Base-by-base conservation (phyloP, 2,113 vertebrate genomes). In the Hylia prasina region DNA sequence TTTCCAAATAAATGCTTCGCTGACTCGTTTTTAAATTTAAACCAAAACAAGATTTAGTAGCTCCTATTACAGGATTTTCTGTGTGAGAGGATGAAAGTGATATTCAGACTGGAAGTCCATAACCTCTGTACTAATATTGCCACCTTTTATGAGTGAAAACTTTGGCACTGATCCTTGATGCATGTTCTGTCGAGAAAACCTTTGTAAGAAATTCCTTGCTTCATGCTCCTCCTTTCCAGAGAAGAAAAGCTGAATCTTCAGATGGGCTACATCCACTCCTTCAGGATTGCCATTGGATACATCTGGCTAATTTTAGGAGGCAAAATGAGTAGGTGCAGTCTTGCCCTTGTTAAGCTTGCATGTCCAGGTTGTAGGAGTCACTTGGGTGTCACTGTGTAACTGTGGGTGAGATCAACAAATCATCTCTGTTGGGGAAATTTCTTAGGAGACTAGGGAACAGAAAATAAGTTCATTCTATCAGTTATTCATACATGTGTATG, bases 401-500 rank as follows among this genome's bases (percentile, higher is more conserved):
- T 60, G 23, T 24, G 30, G 35, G 15, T 4, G 6, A 54, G 45
- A 54, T 61, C 15, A 61, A 69, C 13, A 63, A 37, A 30, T 71
- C 2, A 44, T 21, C 28, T 81, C 28, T 48, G 1, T 51, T 19
- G 22, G 28, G n/a, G 35, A 70, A 47, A 63, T 73, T 13, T 73
- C 28, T 23, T 75, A 33, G 15, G n/a, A 87, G n/a, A 8, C 18
- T 21, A 45, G 50, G 23, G 31, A 89, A 21, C 5, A 61, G 45
- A 72, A 22, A 47, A 3, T 25, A 56, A 71, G 12, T 13, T 51
- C 9, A 9, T 45, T 76, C 9, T 57, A 2, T 51, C 37, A 30
- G 33, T 75, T 4, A 1, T 40, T 50, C 17, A 18, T 27, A 7
- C 1, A 1, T 0, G 1, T 11, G 7, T 0, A 0, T 39, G 12